Evolutionary conservation across 1,140 invertebrate species (phyloP).

Genomic region (Venturia canescens): DNA sequence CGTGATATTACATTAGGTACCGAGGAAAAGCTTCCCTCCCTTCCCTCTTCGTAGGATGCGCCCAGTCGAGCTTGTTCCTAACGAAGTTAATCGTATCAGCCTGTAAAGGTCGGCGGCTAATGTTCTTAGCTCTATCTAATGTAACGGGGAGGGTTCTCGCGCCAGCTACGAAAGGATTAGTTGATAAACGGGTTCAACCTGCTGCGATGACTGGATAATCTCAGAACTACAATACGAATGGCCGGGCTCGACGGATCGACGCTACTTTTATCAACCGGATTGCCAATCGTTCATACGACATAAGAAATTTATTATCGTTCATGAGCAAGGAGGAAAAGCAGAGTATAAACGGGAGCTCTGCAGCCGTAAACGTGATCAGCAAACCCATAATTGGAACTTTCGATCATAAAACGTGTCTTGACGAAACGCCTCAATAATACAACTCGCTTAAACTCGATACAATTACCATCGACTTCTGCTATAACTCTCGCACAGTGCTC

Average conservation of each 20-base stretch:
- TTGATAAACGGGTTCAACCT: too few species aligned
- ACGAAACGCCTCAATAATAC: neutral
- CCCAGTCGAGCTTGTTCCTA: neutral
- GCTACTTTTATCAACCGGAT: too few species aligned
- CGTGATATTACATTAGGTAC: constrained; percentile 45
- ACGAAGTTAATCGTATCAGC: neutral
- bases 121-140: neutral
- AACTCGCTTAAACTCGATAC: neutral
- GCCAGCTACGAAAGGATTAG: neutral
- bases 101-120: neutral
- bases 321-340: neutral
- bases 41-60: constrained; percentile 7
- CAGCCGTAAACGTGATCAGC: neutral
- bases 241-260: too few species aligned
- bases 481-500: neutral
- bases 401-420: neutral
- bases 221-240: too few species aligned
- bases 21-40: constrained; percentile 41
- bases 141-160: neutral
- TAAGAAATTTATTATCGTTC: too few species aligned
- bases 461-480: neutral
- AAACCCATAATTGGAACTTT: constrained; percentile 20
- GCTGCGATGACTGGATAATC: too few species aligned
- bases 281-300: too few species aligned
- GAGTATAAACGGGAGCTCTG: neutral